Percentiles rank a stretch among this genome's conserved stretches.
Evolutionary conservation across 2,797 vertebrate species (phyloP).

Genomic region (Taenioides sp.): DNA sequence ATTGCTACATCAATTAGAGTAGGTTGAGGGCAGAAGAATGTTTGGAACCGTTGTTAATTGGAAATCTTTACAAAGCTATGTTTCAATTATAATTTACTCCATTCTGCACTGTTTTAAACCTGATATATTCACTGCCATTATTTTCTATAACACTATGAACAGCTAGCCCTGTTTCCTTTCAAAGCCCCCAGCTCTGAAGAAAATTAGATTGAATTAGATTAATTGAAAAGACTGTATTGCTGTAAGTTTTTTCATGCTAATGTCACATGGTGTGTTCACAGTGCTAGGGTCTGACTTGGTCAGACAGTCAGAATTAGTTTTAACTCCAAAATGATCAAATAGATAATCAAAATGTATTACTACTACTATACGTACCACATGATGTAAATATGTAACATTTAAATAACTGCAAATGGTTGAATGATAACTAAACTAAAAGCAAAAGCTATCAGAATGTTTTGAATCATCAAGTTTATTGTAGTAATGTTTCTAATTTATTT

Average conservation of each 20-base stretch:
- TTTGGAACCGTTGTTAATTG: constrained; percentile 81
- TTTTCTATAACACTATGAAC: constrained; percentile 75
- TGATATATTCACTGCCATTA: constrained; percentile 75
- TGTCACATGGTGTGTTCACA: constrained; percentile 59
- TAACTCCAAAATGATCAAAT: constrained; percentile 19
- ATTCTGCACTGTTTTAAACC: constrained; percentile 77
- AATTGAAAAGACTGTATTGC: constrained; percentile 73
- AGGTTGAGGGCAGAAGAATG: constrained; percentile 80
- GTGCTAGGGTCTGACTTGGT: constrained; percentile 50
- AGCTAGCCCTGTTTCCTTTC: constrained; percentile 78
- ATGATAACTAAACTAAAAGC: background rate
- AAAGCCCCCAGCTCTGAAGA: constrained; percentile 74
- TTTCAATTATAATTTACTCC: constrained; percentile 83
- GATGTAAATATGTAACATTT: too few species aligned
- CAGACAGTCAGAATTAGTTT: constrained; percentile 41
- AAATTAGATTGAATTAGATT: constrained; percentile 79
- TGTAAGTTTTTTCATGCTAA: constrained; percentile 67
- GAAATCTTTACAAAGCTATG: constrained; percentile 81
- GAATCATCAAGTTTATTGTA: background rate
- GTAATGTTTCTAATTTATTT: background rate
- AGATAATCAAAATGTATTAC: too few species aligned
- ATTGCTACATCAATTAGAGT: constrained; percentile 78
- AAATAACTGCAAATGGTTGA: background rate
- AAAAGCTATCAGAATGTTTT: background rate
- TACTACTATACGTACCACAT: background rate